Evolutionary conservation across 2,113 vertebrate genomes (phyloP).

Genomic region (Eurystomus gularis): DNA sequence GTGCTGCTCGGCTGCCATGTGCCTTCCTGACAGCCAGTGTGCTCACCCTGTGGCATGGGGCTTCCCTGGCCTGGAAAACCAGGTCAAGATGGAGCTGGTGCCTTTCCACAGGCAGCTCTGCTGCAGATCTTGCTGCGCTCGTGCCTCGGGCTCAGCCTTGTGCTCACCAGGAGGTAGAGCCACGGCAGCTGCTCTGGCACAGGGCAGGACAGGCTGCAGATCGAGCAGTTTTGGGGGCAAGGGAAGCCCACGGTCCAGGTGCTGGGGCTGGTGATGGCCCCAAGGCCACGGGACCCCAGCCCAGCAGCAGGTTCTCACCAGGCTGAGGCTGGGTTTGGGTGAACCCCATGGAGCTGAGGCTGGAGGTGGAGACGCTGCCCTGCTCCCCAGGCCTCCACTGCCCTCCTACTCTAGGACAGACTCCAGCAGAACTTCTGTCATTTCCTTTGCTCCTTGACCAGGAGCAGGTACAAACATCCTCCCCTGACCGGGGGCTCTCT

Average conservation of each 20-base stretch:
- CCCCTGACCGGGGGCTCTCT: neutral
- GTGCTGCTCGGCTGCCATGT: neutral
- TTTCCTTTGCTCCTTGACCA: neutral
- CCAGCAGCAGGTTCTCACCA: accelerated
- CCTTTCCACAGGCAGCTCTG: neutral
- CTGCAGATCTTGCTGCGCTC: neutral
- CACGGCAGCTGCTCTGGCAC: neutral
- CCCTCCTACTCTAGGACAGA: neutral
- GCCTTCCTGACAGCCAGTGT: neutral
- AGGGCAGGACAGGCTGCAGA: neutral
- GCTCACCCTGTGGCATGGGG: neutral
- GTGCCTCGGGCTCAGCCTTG: neutral
- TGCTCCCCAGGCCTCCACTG: accelerated
- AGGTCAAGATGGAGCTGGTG: neutral
- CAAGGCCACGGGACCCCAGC: neutral
- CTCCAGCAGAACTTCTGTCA: neutral
- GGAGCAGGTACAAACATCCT: neutral
- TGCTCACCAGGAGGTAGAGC: neutral
- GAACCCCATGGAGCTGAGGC: neutral
- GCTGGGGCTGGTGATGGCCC: neutral
- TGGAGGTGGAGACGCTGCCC: neutral
- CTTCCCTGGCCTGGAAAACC: neutral
- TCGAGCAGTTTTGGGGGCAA: neutral
- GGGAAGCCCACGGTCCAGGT: neutral
- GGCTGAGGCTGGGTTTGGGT: neutral